Conservation (phyloP, 2,888 invertebrate genomes). For the Chrysolina haemoptera region DNA sequence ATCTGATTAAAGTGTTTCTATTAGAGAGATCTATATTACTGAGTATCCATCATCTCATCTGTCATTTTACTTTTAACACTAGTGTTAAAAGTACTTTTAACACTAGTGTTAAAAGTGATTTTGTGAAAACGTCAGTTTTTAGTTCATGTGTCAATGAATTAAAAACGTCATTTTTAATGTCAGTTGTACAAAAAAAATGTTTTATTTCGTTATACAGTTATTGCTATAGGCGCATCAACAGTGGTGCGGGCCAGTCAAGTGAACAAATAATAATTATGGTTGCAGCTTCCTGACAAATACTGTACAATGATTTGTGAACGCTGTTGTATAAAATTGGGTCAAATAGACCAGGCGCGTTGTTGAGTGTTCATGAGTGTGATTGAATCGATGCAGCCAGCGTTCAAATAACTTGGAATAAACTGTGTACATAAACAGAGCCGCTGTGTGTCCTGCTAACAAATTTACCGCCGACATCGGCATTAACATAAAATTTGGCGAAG, state of each 20-base stretch:
- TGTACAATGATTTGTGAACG: slow-evolving; percentile 3
- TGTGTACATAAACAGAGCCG: neutral
- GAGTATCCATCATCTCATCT: no score
- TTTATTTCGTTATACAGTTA: no score
- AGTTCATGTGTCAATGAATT: no score
- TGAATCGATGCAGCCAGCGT: neutral
- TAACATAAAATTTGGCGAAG: neutral
- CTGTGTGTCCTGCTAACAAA: neutral
- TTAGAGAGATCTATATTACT: no score
- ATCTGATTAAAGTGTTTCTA: no score
- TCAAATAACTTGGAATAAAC: neutral
- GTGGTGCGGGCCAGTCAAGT: neutral
- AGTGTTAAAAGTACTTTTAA: no score
- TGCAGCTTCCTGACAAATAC: neutral
- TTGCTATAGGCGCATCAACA: neutral
- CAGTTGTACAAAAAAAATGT: no score
- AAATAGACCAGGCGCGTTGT: neutral
- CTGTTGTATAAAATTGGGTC: slow-evolving; percentile 6
- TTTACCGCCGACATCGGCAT: neutral
- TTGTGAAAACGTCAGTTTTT: no score
- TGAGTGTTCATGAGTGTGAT: neutral
- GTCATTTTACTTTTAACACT: no score
- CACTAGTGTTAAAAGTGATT: no score
- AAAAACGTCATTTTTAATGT: no score
- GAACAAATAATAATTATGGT: slow-evolving; percentile 8